A percentile compares a stretch with the other conserved stretches of the same genome.
Conservation (phyloP, 2,113 vertebrate genomes). For the Xerus inauris region DNA sequence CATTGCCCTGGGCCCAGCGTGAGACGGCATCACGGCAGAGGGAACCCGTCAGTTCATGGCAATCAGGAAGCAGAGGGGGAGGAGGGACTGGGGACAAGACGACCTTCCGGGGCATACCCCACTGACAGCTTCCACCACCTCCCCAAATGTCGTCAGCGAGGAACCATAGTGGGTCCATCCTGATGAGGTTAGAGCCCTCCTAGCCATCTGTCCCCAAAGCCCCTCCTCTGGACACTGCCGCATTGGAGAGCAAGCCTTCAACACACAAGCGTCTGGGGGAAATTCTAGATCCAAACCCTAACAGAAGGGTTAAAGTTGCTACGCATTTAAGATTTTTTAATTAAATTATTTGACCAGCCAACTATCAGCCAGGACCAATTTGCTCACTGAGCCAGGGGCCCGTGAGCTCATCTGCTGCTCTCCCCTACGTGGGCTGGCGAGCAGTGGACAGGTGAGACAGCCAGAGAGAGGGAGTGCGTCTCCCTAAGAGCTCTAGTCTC, state of each 20-base stretch:
- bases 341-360: neutral
- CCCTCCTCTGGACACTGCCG: neutral
- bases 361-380: fast-evolving
- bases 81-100: neutral
- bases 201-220: too few relatives aligned
- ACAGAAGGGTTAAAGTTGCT: neutral
- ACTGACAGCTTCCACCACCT: neutral
- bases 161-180: too few relatives aligned
- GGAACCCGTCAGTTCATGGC: neutral
- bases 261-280: neutral
- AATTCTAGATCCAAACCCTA: neutral
- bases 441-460: neutral
- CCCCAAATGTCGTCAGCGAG: neutral
- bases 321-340: neutral
- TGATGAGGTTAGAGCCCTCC: neutral
- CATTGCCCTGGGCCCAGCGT: neutral
- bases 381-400: fast-evolving
- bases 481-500: neutral
- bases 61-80: neutral
- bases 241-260: neutral
- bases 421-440: too few relatives aligned
- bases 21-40: neutral
- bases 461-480: fast-evolving
- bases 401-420: fast-evolving
- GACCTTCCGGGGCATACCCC: too few relatives aligned